These are phyloP conservation scores for Sylvietta virens DNA, from an alignment of 2,113 vertebrate species.

Conservation along the genomic window DNA sequence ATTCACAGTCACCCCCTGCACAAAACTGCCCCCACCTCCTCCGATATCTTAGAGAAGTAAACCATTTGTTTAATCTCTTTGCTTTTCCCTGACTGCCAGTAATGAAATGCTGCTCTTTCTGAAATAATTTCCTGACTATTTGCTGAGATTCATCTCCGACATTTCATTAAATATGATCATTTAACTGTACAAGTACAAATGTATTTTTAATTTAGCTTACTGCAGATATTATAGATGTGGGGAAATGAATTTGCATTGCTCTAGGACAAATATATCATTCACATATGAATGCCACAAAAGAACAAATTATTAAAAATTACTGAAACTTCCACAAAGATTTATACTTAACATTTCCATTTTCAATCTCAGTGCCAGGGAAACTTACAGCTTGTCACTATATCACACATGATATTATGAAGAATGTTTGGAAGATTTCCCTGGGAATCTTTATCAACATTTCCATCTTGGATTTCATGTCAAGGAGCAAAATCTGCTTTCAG, in stretches of 20 bases:
- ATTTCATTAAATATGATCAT: conserved; percentile 90
- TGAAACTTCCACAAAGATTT: conserved; percentile 83
- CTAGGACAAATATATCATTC: conserved; percentile 85
- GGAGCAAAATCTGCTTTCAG: background rate
- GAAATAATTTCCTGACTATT: conserved; percentile 84
- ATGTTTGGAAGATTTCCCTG: conserved; percentile 27
- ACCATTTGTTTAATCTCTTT: conserved; percentile 76
- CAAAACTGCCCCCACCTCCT: background rate
- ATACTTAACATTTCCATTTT: conserved; percentile 80
- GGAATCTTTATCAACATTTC: conserved; percentile 53
- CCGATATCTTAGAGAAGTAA: conserved; percentile 26
- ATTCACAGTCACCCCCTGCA: background rate
- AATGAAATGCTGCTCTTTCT: conserved; percentile 78
- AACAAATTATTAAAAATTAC: conserved; percentile 86
- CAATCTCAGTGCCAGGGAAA: conserved; percentile 68
- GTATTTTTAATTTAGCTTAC: conserved; percentile 88
- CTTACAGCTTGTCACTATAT: conserved; percentile 59
- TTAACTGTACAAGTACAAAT: conserved; percentile 89
- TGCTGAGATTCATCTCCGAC: conserved; percentile 85
- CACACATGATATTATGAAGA: conserved; percentile 60
- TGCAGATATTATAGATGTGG: conserved; percentile 83
- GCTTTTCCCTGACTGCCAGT: conserved; percentile 69
- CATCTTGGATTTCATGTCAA: background rate
- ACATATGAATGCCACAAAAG: conserved; percentile 75
- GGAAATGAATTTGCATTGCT: conserved; percentile 83